phyloP scores from a whole-genome alignment of 2,888 invertebrate genomes.

The Adelognathus sp. region DNA sequence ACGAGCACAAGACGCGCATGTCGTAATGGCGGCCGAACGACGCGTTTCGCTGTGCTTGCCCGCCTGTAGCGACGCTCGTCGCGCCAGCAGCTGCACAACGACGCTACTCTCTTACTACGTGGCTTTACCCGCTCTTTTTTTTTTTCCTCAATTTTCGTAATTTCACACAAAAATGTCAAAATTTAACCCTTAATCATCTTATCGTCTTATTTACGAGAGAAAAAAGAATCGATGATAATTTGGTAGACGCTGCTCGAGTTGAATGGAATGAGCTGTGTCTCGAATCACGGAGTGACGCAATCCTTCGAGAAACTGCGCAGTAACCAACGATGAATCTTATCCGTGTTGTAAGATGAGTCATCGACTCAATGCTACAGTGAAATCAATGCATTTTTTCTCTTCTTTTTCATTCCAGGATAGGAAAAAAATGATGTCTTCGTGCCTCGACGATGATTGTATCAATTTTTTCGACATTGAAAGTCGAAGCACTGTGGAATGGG shows the following conservation, averaged over 20 bases:
- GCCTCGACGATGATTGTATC: neutral
- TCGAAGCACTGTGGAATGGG: neutral
- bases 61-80: neutral
- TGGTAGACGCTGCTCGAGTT: too few species aligned
- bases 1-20: constrained; percentile 75
- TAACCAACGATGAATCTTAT: constrained; percentile 27
- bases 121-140: too few species aligned
- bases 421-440: neutral
- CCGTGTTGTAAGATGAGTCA: neutral
- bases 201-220: neutral
- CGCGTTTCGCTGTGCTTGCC: constrained; percentile 34
- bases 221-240: neutral
- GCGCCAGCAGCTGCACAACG: neutral
- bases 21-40: constrained; percentile 74
- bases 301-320: constrained; percentile 61
- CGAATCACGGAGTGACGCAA: constrained; percentile 63
- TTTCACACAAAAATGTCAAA: too few species aligned
- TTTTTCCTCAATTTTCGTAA: too few species aligned
- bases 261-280: constrained; percentile 20
- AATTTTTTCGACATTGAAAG: too few species aligned
- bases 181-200: too few species aligned
- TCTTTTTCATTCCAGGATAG: neutral
- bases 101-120: neutral
- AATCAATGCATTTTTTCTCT: neutral
- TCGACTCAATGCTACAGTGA: neutral